phyloP scores from a whole-genome alignment of 2,888 invertebrate species.

The Resseliella maxima region DNA sequence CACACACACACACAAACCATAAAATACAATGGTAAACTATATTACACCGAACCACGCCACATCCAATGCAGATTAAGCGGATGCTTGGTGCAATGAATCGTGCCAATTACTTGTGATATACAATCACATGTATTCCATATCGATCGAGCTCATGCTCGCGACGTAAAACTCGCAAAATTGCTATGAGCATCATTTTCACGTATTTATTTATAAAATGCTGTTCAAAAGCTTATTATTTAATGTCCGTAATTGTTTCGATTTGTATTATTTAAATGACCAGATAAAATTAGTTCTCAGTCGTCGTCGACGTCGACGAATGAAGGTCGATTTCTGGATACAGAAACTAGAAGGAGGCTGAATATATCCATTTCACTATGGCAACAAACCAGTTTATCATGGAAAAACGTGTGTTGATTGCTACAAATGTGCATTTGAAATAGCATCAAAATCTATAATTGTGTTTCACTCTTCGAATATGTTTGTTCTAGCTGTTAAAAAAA shows the following conservation, averaged over 20 bases:
- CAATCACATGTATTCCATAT: background rate
- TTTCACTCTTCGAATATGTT: background rate
- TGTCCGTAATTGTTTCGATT: conserved; percentile 36
- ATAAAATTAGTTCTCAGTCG: conserved; percentile 15
- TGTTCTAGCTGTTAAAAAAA: background rate
- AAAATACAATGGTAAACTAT: no score
- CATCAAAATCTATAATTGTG: conserved; percentile 46
- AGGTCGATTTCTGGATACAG: background rate
- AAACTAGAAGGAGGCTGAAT: conserved; percentile 3
- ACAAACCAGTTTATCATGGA: conserved; percentile 25
- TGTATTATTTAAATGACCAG: conserved; percentile 44
- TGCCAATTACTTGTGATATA: conserved; percentile 41
- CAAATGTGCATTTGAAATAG: conserved; percentile 13
- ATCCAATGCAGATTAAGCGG: conserved; percentile 14
- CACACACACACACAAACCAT: background rate
- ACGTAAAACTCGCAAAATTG: background rate
- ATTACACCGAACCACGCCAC: no score
- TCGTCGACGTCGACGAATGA: background rate
- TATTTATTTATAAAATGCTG: conserved; percentile 49
- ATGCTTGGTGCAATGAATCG: background rate
- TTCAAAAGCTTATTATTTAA: conserved; percentile 37
- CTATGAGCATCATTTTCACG: conserved; percentile 44
- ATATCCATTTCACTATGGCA: conserved; percentile 35
- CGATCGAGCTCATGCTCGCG: background rate
- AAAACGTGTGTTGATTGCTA: conserved; percentile 21